Evolutionary conservation across 2,113 vertebrate genomes (phyloP), one percentile per base, ranked within the genome.

Genomic region (Glaucidium brasilianum): DNA sequence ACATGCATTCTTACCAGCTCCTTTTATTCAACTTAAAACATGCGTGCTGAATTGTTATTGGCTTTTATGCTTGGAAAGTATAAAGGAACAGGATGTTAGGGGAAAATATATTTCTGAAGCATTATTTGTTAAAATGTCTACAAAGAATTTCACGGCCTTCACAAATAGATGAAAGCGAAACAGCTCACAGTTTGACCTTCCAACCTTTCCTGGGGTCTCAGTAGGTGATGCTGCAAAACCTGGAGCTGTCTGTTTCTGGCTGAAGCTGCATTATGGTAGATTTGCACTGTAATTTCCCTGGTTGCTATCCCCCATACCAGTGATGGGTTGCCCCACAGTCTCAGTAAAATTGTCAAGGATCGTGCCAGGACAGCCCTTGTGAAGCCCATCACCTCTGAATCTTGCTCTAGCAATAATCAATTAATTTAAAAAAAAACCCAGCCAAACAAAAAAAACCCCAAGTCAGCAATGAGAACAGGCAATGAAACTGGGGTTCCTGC

Each of bases 71-170:
- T 90, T 60, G 37, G 32, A 41, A 91, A 87, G 55, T 59, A 68
- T 89, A 89, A 85, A 92, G 86, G 69, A 92, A 58, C 41, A 62
- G 89, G 77, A 90, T 79, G 74, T 91, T 92, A 87, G 35, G 20
- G 18, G 20, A 71, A 96, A 94, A 92, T 91, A 76, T 53, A 73
- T 95, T 89, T 92, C 94, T 94, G 81, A 95, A 90, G 55, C 37
- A 21, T 96, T 94, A 97, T 94, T 97, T 95, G 74, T 92, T 95
- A 94, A 96, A 95, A 92, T 39, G 25, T 27, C 94, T 94, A 83
- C 66, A 94, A 94, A 97, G 94, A 85, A 50, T 90, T 91, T 64
- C 71, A 41, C 0, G 2, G 66, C 58, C 88, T 94, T 94, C 81
- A 94, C 80, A 95, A 95, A 83, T 22, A 83, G 91, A 92, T 89